These are phyloP conservation scores for Halcyon leucocephala DNA, from an alignment of 2,797 vertebrate genomes.

Conservation along the genomic window DNA sequence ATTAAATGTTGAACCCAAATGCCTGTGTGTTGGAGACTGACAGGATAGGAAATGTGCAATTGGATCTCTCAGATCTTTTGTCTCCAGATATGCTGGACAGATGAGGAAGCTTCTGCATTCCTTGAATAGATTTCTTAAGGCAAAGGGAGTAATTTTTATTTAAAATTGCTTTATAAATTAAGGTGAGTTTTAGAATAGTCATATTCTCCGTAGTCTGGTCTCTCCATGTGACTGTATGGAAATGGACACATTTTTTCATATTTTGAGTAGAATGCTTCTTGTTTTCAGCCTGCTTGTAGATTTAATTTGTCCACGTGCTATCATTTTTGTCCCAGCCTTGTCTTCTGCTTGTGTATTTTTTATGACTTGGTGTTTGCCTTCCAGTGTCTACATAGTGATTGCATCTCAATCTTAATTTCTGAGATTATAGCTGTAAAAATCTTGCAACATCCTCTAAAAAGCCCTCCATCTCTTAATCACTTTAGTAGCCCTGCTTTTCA, in stretches of 20 bases:
- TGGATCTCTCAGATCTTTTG: neutral
- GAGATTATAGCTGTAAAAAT: neutral
- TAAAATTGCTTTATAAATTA: neutral
- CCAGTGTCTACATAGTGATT: neutral
- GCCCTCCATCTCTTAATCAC: neutral
- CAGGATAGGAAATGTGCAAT: neutral
- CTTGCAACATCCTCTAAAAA: neutral
- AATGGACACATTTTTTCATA: neutral
- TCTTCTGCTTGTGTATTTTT: neutral
- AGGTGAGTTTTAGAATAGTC: neutral
- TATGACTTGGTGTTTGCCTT: neutral
- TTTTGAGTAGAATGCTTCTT: neutral
- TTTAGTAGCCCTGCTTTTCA: neutral
- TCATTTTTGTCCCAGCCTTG: neutral
- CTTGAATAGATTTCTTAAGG: neutral
- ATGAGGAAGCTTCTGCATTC: neutral
- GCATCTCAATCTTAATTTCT: neutral
- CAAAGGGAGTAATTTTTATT: neutral
- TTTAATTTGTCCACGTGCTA: neutral
- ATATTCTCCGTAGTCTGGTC: rapidly evolving
- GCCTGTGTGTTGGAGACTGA: neutral
- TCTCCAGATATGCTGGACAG: neutral
- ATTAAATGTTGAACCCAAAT: neutral
- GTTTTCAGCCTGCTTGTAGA: neutral
- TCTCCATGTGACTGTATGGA: neutral